Evolutionary conservation across 2,888 invertebrate genomes (phyloP).

Genomic region (Tipula vernalis): DNA sequence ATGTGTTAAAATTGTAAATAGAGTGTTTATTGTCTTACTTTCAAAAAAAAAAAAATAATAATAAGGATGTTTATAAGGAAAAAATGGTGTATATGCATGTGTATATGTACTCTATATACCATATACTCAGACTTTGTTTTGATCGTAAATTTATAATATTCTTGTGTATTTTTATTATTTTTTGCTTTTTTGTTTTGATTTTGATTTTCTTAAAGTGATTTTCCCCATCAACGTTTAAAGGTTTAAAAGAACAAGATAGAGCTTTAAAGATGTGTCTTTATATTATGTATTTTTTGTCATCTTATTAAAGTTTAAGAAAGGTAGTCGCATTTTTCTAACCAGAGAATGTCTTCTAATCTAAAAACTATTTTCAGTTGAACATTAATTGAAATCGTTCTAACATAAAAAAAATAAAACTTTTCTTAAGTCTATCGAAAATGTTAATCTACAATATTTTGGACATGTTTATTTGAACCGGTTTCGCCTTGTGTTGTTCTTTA

Average conservation of each 20-base stretch:
- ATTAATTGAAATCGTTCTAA: background rate
- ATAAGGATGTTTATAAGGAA: background rate
- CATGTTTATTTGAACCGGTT: background rate
- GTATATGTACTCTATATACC: background rate
- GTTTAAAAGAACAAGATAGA: background rate
- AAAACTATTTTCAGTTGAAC: background rate
- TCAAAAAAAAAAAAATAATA: background rate
- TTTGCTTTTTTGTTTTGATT: background rate
- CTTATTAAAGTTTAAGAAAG: background rate
- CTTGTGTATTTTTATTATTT: background rate
- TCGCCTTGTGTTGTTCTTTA: background rate
- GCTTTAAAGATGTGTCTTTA: background rate
- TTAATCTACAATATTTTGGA: background rate
- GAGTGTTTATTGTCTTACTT: background rate
- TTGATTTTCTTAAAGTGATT: constrained; percentile 4
- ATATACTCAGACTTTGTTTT: background rate
- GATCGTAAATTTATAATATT: constrained; percentile 4
- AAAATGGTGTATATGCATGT: background rate
- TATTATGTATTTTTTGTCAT: background rate
- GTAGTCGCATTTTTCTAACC: background rate
- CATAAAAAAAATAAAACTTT: background rate
- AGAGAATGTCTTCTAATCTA: background rate
- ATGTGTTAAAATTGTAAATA: background rate
- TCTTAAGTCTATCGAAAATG: background rate
- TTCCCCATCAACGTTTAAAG: background rate